These are phyloP conservation scores for Caenorhabditis doughertyi DNA, from an alignment of 2,888 invertebrate species.

Conservation along the genomic window DNA sequence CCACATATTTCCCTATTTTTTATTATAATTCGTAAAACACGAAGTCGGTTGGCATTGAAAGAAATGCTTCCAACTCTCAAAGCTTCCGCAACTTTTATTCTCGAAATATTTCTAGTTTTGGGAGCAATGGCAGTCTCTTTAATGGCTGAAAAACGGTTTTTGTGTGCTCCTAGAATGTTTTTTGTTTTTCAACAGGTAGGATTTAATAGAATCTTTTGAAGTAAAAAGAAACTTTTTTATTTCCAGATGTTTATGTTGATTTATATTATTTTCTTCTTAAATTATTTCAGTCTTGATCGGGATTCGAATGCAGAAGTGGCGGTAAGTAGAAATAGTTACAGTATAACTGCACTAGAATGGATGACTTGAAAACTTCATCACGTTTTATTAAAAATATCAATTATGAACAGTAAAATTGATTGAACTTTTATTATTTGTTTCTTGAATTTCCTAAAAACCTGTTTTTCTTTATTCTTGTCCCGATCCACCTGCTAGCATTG, in stretches of 20 bases:
- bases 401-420: no score
- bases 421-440: no score
- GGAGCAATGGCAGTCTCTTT: slow-evolving; percentile 10
- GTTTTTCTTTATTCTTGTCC: not conserved
- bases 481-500: not conserved
- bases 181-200: slow-evolving; percentile 44
- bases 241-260: slow-evolving; percentile 49
- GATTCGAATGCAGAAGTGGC: slow-evolving; percentile 26
- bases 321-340: slow-evolving; percentile 1
- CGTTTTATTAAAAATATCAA: no score
- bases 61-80: slow-evolving; percentile 30
- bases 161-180: slow-evolving; percentile 43
- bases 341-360: no score
- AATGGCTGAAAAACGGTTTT: slow-evolving; percentile 34
- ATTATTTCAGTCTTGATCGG: slow-evolving; percentile 32
- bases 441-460: not conserved
- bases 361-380: no score
- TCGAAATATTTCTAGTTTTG: slow-evolving; percentile 17
- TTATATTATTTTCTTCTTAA: slow-evolving; percentile 47
- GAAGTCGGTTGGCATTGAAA: no score
- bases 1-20: slow-evolving; percentile 27
- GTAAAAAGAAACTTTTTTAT: not conserved
- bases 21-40: not conserved
- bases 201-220: not conserved
- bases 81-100: slow-evolving; percentile 16